Evolutionary conservation across 2,797 vertebrate genomes (phyloP).

Genomic region (Tamandua tetradactyla): DNA sequence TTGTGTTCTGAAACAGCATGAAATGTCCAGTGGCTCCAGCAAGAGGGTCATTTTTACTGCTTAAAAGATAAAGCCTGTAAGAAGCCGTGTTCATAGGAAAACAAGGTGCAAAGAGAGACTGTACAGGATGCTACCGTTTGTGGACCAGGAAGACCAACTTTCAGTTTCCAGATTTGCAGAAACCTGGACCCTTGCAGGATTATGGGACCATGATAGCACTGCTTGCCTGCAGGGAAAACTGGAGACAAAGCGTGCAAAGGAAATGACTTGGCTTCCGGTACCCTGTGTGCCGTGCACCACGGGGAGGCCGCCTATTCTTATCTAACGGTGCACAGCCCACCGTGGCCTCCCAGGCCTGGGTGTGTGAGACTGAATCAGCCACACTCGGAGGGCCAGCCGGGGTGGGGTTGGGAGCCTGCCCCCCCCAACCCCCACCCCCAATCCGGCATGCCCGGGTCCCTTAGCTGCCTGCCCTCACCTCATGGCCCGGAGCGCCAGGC

Average conservation of each 20-base stretch:
- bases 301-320: neutral
- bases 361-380: neutral
- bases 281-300: neutral
- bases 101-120: neutral
- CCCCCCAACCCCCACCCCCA: too few species aligned
- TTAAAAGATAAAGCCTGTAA: neutral
- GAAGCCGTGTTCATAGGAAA: neutral
- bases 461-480: slow-evolving; percentile 71
- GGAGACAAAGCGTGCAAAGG: neutral
- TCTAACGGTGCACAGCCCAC: neutral
- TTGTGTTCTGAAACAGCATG: neutral
- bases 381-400: neutral
- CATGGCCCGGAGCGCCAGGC: slow-evolving; percentile 83
- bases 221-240: neutral
- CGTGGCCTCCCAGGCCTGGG: neutral
- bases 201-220: neutral
- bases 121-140: neutral
- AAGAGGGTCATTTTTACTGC: neutral
- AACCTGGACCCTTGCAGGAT: too few species aligned
- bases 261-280: neutral
- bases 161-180: neutral
- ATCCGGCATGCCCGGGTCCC: neutral
- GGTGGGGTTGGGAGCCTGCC: neutral
- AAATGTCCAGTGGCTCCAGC: neutral
- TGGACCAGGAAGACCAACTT: neutral